phyloP scores from a whole-genome alignment of 2,888 invertebrate species.

The Rhingia rostrata region DNA sequence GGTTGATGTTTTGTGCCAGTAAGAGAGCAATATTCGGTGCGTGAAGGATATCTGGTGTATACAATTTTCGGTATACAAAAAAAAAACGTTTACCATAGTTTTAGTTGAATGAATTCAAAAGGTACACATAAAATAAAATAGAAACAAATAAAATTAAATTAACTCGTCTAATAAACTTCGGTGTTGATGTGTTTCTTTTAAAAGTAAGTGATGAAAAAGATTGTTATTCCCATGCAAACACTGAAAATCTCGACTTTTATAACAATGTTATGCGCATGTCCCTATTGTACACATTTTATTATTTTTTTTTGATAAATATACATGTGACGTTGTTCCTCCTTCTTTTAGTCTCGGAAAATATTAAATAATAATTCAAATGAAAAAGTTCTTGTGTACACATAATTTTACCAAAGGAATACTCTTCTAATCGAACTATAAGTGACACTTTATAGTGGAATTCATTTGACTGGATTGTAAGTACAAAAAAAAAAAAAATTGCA shows the following conservation, averaged over 20 bases:
- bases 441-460: constrained; percentile 22
- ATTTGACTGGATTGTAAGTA: constrained; percentile 28
- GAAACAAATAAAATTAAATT: constrained; percentile 19
- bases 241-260: constrained; percentile 55
- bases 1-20: constrained; percentile 50
- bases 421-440: constrained; percentile 10
- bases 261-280: constrained; percentile 48
- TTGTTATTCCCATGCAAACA: constrained; percentile 48
- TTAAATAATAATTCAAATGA: constrained; percentile 54
- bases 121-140: constrained; percentile 1
- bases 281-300: neutral
- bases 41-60: constrained; percentile 53
- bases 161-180: constrained; percentile 7
- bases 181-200: constrained; percentile 13
- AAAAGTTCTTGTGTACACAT: constrained; percentile 25
- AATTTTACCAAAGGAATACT: constrained; percentile 17
- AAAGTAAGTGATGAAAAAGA: constrained; percentile 32
- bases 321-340: constrained; percentile 51
- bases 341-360: constrained; percentile 39
- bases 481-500: constrained; percentile 38
- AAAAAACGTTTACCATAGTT: neutral
- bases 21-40: constrained; percentile 49
- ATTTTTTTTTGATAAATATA: constrained; percentile 49
- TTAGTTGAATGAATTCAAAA: constrained; percentile 8
- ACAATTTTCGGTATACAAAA: constrained; percentile 12